These are phyloP conservation scores for Madoqua kirkii DNA, from an alignment of 2,113 vertebrate species.

Conservation along the genomic window DNA sequence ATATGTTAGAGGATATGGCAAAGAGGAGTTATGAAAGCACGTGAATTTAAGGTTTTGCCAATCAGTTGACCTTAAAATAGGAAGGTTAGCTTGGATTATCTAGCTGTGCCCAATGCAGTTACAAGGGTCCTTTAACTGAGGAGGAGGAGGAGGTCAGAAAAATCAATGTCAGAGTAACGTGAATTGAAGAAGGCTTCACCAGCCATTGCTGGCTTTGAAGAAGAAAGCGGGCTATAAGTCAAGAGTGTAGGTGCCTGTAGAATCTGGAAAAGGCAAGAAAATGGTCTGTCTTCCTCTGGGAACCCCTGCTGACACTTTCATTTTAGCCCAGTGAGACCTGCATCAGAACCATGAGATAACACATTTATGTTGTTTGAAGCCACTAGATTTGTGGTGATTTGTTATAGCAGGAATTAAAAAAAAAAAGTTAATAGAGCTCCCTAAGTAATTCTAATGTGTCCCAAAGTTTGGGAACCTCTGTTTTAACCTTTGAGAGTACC, in stretches of 20 bases:
- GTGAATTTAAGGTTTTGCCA: neutral
- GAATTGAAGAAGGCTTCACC: neutral
- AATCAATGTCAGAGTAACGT: neutral
- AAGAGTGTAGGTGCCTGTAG: neutral
- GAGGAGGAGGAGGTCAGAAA: neutral
- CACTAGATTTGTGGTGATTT: neutral
- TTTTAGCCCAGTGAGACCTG: neutral
- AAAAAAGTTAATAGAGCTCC: neutral
- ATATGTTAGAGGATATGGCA: neutral
- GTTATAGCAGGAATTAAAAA: neutral
- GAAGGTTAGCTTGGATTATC: neutral
- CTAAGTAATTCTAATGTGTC: neutral
- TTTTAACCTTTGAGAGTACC: neutral
- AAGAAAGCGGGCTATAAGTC: neutral
- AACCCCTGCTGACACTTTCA: neutral
- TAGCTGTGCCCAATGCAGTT: neutral
- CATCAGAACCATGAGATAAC: neutral
- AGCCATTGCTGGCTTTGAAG: neutral
- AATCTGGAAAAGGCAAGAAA: neutral
- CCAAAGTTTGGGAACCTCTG: neutral
- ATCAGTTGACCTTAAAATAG: conserved; percentile 4
- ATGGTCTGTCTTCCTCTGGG: neutral
- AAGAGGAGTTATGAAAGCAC: neutral
- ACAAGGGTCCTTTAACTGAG: neutral
- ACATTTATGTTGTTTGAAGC: neutral